Evolutionary conservation across 2,113 vertebrate species (phyloP).

Genomic region (Labeo catla): DNA sequence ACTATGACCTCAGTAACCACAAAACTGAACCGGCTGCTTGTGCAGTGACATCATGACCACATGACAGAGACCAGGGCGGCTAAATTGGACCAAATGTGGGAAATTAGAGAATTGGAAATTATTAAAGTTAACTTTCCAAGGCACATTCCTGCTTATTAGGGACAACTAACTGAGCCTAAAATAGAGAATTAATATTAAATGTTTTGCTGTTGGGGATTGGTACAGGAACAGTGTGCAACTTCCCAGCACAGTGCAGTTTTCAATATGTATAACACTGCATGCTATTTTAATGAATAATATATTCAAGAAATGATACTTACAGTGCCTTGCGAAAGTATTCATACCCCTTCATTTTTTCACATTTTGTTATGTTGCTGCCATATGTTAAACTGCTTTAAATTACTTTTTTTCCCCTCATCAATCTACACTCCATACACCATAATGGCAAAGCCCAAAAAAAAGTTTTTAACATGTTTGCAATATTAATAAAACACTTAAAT

Average conservation of each 20-base stretch:
- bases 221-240: not conserved
- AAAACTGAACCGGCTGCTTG: constrained; percentile 41
- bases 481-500: too few relatives aligned
- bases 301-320: not conserved
- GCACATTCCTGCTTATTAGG: not conserved
- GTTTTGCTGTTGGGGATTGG: constrained; percentile 4
- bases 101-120: constrained; percentile 32
- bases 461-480: too few relatives aligned
- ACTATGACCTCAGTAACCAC: constrained; percentile 37
- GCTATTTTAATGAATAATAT: not conserved
- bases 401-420: too few relatives aligned
- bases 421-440: too few relatives aligned
- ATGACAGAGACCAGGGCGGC: constrained; percentile 39
- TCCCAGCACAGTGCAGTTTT: not conserved
- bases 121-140: constrained; percentile 8
- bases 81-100: constrained; percentile 13
- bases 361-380: too few relatives aligned
- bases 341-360: too few relatives aligned
- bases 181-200: constrained; percentile 15
- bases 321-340: too few relatives aligned
- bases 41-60: constrained; percentile 57
- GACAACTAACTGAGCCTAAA: not conserved
- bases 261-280: not conserved
- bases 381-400: too few relatives aligned
- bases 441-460: too few relatives aligned